These are phyloP conservation scores for Chromis chromis DNA, from an alignment of 2,797 vertebrate species.

Conservation along the genomic window DNA sequence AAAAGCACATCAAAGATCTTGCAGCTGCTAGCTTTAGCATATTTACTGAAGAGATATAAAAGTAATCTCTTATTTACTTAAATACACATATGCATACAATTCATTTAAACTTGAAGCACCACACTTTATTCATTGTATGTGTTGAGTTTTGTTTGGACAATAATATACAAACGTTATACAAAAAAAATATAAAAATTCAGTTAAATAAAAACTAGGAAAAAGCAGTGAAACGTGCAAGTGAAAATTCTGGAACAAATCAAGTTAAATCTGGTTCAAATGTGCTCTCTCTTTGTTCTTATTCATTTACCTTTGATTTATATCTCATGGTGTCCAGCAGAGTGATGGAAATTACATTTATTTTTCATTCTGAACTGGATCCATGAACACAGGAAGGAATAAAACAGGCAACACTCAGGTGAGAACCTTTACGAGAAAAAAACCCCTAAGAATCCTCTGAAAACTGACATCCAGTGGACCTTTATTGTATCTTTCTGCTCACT, in stretches of 20 bases:
- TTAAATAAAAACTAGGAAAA: neutral
- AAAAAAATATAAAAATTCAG: too few species aligned
- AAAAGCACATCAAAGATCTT: too few species aligned
- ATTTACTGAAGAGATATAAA: neutral
- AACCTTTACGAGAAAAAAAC: too few species aligned
- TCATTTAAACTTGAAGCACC: too few species aligned
- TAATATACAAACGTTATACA: too few species aligned
- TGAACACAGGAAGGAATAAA: constrained; percentile 23
- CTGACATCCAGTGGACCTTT: neutral
- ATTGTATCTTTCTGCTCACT: neutral
- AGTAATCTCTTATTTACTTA: neutral
- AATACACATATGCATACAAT: too few species aligned
- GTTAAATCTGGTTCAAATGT: neutral
- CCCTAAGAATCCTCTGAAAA: too few species aligned
- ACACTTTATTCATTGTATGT: too few species aligned
- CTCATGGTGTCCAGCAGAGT: neutral
- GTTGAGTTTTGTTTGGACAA: too few species aligned
- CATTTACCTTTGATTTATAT: constrained; percentile 8
- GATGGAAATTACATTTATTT: constrained; percentile 23
- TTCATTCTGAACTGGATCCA: constrained; percentile 15
- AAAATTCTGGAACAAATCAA: too few species aligned
- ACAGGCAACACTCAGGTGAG: neutral
- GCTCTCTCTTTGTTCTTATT: neutral
- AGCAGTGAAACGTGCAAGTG: too few species aligned
- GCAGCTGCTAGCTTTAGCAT: neutral